Evolutionary conservation across 1,140 invertebrate species (phyloP), one percentile per base, ranked within the genome.

Genomic region (Hestina assimilis): DNA sequence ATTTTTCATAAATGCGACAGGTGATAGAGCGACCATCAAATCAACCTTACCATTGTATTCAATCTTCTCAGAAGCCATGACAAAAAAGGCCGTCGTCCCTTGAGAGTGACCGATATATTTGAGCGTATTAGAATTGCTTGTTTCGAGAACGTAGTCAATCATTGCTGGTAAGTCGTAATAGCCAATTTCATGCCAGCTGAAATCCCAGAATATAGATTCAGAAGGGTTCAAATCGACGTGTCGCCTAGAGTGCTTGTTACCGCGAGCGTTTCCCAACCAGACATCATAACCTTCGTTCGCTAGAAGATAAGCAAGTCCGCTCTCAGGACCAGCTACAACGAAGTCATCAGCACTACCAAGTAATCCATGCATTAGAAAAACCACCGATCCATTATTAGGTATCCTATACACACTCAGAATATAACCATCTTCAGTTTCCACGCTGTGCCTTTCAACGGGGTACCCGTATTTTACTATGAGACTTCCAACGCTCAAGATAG

Each of bases 341-440:
- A 90, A 96, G 72, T 94, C 93, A 3, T 92, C 90, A 2, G 93
- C 92, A 51, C 90, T 92, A 1, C 89, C 89, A 0, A 94, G 68
- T 3, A 95, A 64, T 3, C 94, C 94, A 63, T 95, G 94, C 76
- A 94, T 92, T 1, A 95, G 79, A 28, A 92, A 91, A 5, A 93
- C 90, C 3, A 90, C 53, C 1, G 70, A 40, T 4, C 71, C 70
- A 3, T 68, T 56, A 0, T 55, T 59, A 0, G 74, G 69, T 52
- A 83, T 78, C 23, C 78, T 59, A 26, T 70, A 72, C 59, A 83
- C 26, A 1, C 29, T 50, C 20, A 83, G 47, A 9, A 63, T 43
- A 35, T 81, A 83, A 0, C 71, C 72, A 56, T 81, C 80, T 14
- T 75, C 64, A 3, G 80, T 81, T 4, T 43, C 4, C 0, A 78